A percentile compares a stretch with the other conserved stretches of the same genome.
These are phyloP conservation scores for Eleutherodactylus coqui DNA, from an alignment of 2,797 vertebrate species.

Conservation along the genomic window DNA sequence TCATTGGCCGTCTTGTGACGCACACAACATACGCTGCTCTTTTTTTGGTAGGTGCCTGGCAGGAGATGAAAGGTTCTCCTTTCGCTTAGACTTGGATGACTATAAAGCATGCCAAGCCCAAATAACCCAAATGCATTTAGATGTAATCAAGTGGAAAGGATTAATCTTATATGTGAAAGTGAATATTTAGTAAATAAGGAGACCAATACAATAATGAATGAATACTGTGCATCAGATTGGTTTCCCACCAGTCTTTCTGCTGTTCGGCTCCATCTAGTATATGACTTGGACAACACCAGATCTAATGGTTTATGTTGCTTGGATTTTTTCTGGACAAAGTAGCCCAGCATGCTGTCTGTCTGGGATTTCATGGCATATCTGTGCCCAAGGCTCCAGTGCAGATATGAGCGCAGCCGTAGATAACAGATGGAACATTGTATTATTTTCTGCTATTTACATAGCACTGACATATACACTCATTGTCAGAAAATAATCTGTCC, in stretches of 20 bases:
- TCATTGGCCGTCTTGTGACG: conserved; percentile 43
- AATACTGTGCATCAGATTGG: no score
- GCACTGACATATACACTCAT: background rate
- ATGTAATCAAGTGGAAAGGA: conserved; percentile 6
- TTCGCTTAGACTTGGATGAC: conserved; percentile 35
- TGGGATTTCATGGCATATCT: no score
- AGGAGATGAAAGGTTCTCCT: conserved; percentile 33
- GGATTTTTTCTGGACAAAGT: no score
- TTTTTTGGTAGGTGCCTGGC: conserved; percentile 52
- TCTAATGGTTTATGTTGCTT: no score
- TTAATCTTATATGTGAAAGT: background rate
- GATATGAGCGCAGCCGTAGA: no score
- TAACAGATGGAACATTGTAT: background rate
- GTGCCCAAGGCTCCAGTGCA: no score
- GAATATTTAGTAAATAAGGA: background rate
- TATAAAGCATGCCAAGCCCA: conserved; percentile 30
- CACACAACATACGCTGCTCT: conserved; percentile 35
- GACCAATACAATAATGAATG: background rate
- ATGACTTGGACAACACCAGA: no score
- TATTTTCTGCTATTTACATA: background rate
- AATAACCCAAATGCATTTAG: conserved; percentile 25
- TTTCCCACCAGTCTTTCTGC: no score
- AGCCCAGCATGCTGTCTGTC: no score
- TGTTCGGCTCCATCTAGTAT: no score
- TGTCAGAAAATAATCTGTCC: no score